Evolutionary conservation across 2,113 vertebrate species (phyloP).

Genomic region (Etheostoma spectabile): DNA sequence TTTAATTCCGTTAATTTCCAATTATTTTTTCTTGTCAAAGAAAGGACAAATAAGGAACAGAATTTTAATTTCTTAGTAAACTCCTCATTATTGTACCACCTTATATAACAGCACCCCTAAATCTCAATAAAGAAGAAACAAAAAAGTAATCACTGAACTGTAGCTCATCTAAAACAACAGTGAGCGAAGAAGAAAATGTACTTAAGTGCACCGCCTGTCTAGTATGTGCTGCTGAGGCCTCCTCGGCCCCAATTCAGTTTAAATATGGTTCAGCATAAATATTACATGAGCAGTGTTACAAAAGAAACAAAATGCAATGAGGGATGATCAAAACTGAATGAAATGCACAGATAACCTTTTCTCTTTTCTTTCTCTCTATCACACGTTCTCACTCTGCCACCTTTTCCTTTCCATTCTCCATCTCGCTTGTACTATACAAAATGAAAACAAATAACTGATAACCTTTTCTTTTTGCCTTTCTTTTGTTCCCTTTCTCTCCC

Average conservation of each 20-base stretch:
- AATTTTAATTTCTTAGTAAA: not conserved
- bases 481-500: conserved; percentile 19
- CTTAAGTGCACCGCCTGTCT: not conserved
- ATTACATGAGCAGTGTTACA: conserved; percentile 63
- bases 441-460: conserved; percentile 61
- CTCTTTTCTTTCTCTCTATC: conserved; percentile 36
- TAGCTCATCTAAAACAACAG: conserved; percentile 8
- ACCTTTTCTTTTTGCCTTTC: conserved; percentile 60
- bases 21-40: not conserved
- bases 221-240: not conserved
- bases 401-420: conserved; percentile 30
- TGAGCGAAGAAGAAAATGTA: conserved; percentile 4
- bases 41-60: not conserved
- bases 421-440: conserved; percentile 42
- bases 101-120: not conserved
- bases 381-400: conserved; percentile 26
- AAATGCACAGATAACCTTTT: conserved; percentile 70
- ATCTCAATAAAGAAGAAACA: not conserved
- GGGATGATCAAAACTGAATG: conserved; percentile 53
- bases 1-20: too few relatives aligned
- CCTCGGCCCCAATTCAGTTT: conserved; percentile 26
- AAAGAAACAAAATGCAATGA: conserved; percentile 51
- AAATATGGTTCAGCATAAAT: conserved; percentile 63
- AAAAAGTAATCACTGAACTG: conserved; percentile 3
- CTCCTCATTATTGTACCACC: not conserved